Evolutionary conservation across 2,888 invertebrate species (phyloP).

Genomic region (Scaptomyza tumidula): DNA sequence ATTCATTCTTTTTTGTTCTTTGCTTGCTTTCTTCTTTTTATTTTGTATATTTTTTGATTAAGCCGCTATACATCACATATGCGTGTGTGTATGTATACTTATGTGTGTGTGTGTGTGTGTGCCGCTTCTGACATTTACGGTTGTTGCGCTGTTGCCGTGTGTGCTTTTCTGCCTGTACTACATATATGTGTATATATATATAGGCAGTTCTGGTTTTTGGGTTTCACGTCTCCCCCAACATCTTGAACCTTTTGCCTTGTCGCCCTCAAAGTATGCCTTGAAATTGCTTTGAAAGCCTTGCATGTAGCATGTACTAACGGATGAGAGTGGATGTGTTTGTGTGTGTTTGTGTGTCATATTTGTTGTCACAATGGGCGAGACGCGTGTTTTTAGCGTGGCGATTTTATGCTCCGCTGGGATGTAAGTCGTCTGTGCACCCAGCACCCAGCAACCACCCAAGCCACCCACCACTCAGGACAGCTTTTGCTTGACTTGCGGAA

Average conservation of each 20-base stretch:
- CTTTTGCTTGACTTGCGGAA: conserved; percentile 67
- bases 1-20: conserved; percentile 45
- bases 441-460: not conserved
- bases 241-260: conserved; percentile 39
- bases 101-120: conserved; percentile 21
- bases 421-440: conserved; percentile 23
- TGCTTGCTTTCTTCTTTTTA: conserved; percentile 36
- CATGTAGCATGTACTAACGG: conserved; percentile 4
- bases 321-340: not conserved
- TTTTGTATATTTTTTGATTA: conserved; percentile 31
- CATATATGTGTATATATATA: not conserved
- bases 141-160: conserved; percentile 52
- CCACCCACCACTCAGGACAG: conserved; percentile 47
- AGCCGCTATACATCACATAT: conserved; percentile 17
- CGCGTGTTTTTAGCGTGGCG: conserved; percentile 52
- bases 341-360: conserved; percentile 27
- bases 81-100: conserved; percentile 11
- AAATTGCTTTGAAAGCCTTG: conserved; percentile 64
- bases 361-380: conserved; percentile 53
- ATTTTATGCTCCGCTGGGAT: conserved; percentile 40
- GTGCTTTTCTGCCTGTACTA: conserved; percentile 7
- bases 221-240: conserved; percentile 20
- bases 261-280: conserved; percentile 67
- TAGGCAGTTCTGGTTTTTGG: conserved; percentile 35
- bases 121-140: conserved; percentile 64